Evolutionary conservation across 2,797 vertebrate genomes (phyloP).

Genomic region (Diglossa cyanea): DNA sequence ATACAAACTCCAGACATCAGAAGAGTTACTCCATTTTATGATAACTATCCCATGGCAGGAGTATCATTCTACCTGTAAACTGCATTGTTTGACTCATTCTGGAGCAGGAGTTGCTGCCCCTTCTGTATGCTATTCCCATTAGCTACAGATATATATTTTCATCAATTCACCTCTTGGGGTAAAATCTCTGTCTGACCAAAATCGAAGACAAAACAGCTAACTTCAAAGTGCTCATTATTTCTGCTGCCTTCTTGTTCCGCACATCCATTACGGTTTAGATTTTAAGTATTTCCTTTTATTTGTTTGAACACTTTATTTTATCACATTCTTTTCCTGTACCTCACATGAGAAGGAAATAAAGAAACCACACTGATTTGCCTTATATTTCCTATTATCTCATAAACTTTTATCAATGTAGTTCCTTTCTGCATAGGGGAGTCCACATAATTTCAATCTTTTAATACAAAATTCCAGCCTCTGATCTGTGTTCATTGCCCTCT

Average conservation of each 20-base stretch:
- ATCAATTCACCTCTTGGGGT: neutral
- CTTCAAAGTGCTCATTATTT: neutral
- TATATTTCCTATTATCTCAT: neutral
- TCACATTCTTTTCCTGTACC: neutral
- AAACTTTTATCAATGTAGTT: neutral
- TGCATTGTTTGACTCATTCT: neutral
- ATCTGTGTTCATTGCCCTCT: neutral
- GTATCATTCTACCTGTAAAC: neutral
- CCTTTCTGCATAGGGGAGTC: neutral
- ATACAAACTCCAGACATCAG: neutral
- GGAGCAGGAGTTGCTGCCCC: neutral
- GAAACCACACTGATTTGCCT: neutral
- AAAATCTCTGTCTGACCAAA: neutral
- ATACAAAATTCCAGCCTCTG: neutral
- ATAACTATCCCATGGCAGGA: neutral
- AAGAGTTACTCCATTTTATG: neutral
- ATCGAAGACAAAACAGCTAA: neutral
- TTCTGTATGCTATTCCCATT: neutral
- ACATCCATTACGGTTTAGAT: neutral
- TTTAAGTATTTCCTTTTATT: constrained; percentile 7
- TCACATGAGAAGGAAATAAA: neutral
- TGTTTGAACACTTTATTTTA: neutral
- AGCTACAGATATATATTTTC: neutral
- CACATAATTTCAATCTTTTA: neutral
- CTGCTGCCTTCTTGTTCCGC: neutral